phyloP scores from a whole-genome alignment of 2,797 vertebrate genomes.

The Enteromius unitaeniatus region DNA sequence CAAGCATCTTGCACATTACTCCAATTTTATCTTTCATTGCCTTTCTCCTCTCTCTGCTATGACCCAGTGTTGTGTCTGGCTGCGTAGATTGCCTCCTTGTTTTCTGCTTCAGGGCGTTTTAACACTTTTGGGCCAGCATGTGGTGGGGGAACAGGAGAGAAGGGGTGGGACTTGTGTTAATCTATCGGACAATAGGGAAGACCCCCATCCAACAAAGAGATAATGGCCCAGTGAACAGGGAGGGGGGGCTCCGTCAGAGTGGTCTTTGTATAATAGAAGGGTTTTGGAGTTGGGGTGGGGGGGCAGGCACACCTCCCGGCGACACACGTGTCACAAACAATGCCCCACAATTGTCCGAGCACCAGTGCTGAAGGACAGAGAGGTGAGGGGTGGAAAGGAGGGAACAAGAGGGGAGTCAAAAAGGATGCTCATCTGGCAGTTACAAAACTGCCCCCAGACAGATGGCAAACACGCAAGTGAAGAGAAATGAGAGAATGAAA shows the following conservation, averaged over 20 bases:
- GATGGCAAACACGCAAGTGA: slow-evolving; percentile 63
- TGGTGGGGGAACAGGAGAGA: slow-evolving; percentile 58
- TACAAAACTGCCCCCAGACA: slow-evolving; percentile 63
- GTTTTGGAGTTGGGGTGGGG: slow-evolving; percentile 41
- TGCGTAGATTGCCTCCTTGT: slow-evolving; percentile 75
- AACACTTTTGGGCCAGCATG: slow-evolving; percentile 77
- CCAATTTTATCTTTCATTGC: slow-evolving; percentile 26
- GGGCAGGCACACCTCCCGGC: slow-evolving; percentile 61
- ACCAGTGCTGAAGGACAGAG: slow-evolving; percentile 33
- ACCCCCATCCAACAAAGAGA: slow-evolving; percentile 65
- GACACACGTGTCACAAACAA: slow-evolving; percentile 72
- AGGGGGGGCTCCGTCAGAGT: slow-evolving; percentile 70
- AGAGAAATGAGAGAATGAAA: slow-evolving; percentile 16
- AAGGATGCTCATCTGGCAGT: slow-evolving; percentile 58
- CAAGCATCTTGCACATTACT: slow-evolving; percentile 2
- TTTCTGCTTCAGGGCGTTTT: slow-evolving; percentile 79
- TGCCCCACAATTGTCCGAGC: slow-evolving; percentile 52
- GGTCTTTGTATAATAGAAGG: slow-evolving; percentile 67
- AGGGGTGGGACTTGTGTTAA: slow-evolving; percentile 66
- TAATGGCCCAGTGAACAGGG: slow-evolving; percentile 66
- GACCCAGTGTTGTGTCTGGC: slow-evolving; percentile 6
- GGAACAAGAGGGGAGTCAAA: slow-evolving; percentile 32
- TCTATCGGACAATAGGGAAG: slow-evolving; percentile 73
- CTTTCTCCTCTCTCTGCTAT: slow-evolving; percentile 5
- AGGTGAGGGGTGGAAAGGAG: slow-evolving; percentile 33